These are phyloP conservation scores for Orchestia grillus DNA, from an alignment of 1,140 invertebrate genomes.

Conservation along the genomic window DNA sequence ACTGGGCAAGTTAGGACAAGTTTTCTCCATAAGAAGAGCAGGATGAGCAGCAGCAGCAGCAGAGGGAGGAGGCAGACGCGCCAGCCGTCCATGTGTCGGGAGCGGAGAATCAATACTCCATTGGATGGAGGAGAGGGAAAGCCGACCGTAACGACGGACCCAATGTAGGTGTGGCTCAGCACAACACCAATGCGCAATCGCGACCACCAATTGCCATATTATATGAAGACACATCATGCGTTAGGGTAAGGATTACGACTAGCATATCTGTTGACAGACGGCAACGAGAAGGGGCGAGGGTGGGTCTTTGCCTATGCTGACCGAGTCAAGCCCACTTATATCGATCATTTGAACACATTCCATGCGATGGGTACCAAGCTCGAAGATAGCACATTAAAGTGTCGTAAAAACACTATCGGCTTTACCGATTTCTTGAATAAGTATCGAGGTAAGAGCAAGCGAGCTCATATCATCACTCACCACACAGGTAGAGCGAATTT, in stretches of 20 bases:
- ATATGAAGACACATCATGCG: not conserved
- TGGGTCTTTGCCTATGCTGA: not conserved
- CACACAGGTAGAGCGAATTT: not conserved
- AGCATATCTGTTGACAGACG: not conserved
- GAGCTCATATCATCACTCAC: not conserved
- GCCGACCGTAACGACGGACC: slow-evolving; percentile 10
- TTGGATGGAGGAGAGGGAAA: slow-evolving; percentile 33
- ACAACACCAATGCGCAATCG: slow-evolving; percentile 51
- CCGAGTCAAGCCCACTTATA: not conserved
- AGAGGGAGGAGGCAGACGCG: not conserved
- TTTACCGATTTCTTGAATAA: not conserved
- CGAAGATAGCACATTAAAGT: not conserved
- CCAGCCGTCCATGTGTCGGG: slow-evolving; percentile 32
- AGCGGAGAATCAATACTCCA: slow-evolving; percentile 51
- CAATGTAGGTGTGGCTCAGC: slow-evolving; percentile 44
- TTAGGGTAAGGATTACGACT: not conserved
- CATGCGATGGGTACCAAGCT: not conserved
- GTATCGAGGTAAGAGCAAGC: not conserved
- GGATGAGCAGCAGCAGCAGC: slow-evolving; percentile 37
- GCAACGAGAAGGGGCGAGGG: not conserved
- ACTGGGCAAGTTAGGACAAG: not conserved
- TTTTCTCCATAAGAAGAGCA: not conserved
- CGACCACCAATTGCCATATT: not conserved
- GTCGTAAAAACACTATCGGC: not conserved
- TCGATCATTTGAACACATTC: not conserved